phyloP scores from a whole-genome alignment of 2,888 invertebrate genomes.

The Drosophila leonis region DNA sequence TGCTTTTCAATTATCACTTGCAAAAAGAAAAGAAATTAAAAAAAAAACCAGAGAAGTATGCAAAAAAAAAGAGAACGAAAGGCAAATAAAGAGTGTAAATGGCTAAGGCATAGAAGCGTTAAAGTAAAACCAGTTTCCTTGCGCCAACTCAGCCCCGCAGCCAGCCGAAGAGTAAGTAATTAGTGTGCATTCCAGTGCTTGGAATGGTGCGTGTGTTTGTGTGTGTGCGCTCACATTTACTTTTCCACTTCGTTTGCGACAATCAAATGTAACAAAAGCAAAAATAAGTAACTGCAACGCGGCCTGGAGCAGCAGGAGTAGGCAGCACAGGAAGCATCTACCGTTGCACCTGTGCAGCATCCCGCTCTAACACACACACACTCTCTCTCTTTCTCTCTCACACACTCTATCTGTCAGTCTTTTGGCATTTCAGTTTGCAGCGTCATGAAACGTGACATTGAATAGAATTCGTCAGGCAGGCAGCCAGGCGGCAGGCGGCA shows the following conservation, averaged over 20 bases:
- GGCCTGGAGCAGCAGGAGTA: conserved; percentile 14
- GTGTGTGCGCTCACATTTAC: conserved; percentile 63
- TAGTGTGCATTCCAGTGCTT: conserved; percentile 75
- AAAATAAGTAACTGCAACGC: conserved; percentile 32
- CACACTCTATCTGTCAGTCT: not conserved
- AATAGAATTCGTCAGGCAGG: conserved; percentile 44
- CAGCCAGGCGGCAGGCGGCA: no score
- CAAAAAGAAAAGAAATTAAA: conserved; percentile 9
- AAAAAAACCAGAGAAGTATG: conserved; percentile 7
- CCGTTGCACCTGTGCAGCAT: conserved; percentile 41
- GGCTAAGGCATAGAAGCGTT: conserved; percentile 51
- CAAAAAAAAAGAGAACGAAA: conserved; percentile 42
- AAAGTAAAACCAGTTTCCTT: conserved; percentile 50
- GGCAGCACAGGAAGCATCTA: conserved; percentile 5
- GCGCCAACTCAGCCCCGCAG: not conserved
- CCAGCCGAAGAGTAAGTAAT: conserved; percentile 68
- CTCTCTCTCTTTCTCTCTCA: not conserved
- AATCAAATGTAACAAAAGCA: conserved; percentile 74
- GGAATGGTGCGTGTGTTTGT: conserved; percentile 10
- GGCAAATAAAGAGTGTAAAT: conserved; percentile 60
- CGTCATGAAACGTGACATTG: conserved; percentile 69
- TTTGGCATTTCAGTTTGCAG: conserved; percentile 41
- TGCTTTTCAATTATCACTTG: conserved; percentile 58
- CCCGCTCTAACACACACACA: not conserved
- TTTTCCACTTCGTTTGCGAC: conserved; percentile 80